These are phyloP conservation scores for Pachypsylla venusta DNA, from an alignment of 1,140 invertebrate species.

Conservation along the genomic window DNA sequence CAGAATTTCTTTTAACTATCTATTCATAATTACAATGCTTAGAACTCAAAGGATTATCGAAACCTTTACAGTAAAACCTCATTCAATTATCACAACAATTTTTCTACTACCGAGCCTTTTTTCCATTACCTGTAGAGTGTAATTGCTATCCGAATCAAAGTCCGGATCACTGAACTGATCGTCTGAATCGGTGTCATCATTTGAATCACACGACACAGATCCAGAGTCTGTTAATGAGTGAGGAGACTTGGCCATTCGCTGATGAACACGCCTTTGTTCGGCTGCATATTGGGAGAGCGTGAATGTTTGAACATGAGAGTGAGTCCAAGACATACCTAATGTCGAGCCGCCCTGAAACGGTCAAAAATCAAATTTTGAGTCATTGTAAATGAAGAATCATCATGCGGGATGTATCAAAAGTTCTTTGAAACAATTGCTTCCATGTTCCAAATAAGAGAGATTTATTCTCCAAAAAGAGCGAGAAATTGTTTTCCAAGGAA, in stretches of 20 bases:
- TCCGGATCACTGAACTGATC: slow-evolving; percentile 48
- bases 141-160: slow-evolving; percentile 76
- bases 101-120: not conserved
- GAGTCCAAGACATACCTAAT: slow-evolving; percentile 82
- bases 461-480: too few relatives aligned
- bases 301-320: slow-evolving; percentile 60
- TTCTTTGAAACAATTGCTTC: too few relatives aligned
- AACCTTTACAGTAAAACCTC: too few relatives aligned
- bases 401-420: too few relatives aligned
- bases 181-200: slow-evolving; percentile 29
- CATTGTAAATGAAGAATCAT: too few relatives aligned
- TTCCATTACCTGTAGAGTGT: slow-evolving; percentile 48
- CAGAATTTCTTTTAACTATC: too few relatives aligned
- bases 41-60: too few relatives aligned
- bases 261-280: slow-evolving; percentile 71
- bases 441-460: too few relatives aligned
- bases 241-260: slow-evolving; percentile 61
- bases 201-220: slow-evolving; percentile 26
- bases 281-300: slow-evolving; percentile 67
- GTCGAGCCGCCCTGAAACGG: slow-evolving; percentile 68
- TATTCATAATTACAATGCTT: too few relatives aligned
- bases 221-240: slow-evolving; percentile 40
- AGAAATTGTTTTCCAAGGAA: too few relatives aligned
- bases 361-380: slow-evolving; percentile 12
- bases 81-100: not conserved